Conservation (phyloP, 2,797 vertebrate species). For the Sparidentex hasta region DNA sequence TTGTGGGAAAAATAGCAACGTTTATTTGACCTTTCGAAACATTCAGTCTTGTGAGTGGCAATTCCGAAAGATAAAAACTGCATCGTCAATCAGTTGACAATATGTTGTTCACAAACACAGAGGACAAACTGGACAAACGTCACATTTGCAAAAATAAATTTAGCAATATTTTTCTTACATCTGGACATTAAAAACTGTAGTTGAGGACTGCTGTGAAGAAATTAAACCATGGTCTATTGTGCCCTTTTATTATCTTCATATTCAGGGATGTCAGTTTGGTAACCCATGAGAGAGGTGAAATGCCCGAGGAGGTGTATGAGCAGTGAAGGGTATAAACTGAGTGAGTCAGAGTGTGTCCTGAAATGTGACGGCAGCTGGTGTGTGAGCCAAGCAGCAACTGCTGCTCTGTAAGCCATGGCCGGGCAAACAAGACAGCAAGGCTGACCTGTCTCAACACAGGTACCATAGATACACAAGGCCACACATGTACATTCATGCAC, state of each 20-base stretch:
- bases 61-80: constrained; percentile 6
- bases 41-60: not conserved
- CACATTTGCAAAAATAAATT: not conserved
- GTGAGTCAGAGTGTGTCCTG: constrained; percentile 61
- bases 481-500: constrained; percentile 1
- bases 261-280: constrained; percentile 46
- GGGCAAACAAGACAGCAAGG: constrained; percentile 37
- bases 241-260: constrained; percentile 35
- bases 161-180: not conserved
- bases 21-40: constrained; percentile 40
- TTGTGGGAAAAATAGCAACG: constrained; percentile 14
- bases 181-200: not conserved
- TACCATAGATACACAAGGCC: constrained; percentile 25
- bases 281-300: constrained; percentile 50
- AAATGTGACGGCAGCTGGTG: constrained; percentile 64
- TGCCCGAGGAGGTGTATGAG: constrained; percentile 55
- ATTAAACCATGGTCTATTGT: not conserved
- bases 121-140: not conserved
- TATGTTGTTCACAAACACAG: not conserved
- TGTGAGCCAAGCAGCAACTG: constrained; percentile 46
- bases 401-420: constrained; percentile 32
- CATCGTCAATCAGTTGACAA: not conserved
- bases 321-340: constrained; percentile 66
- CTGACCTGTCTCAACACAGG: constrained; percentile 13
- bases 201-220: not conserved